Base-by-base conservation (phyloP, 2,888 invertebrate species). In the Leptura quadrifasciata region DNA sequence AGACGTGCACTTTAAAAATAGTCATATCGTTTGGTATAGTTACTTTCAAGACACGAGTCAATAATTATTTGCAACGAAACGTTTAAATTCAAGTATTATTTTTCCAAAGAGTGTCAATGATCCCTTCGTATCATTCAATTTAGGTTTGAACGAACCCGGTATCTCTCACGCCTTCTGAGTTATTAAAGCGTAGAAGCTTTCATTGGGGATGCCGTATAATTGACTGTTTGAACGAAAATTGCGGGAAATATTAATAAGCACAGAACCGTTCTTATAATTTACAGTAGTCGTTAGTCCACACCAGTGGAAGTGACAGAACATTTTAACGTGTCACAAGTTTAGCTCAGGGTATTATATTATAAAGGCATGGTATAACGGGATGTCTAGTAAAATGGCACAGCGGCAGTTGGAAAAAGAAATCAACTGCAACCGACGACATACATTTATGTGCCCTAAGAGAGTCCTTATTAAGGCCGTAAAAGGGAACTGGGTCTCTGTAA, bases 281-380 rank as follows among this genome's bases (percentile, higher is more conserved):
- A n/a, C 47, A 3, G 15, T 12, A 5, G 47, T 47, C n/a, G n/a
- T 47, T 47, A 47, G 47, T 39, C 47, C 47, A 47, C 47, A 3
- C 47, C 47, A 17, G 35, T 63, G 39, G 39, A 63, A 63, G 63
- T 63, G 63, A 63, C 63, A 63, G 63, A 8, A 20, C 17, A 15
- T 63, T 63, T 63, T 63, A 39, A 39, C 47, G 39, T 35, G 63
- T 39, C 63, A 35, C 18, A 17, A 63, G 63, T 63, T 63, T 63
- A 63, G 47, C 47, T 63, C 47, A 20, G 39, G 20, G 63, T 18
- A 12, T 63, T 63, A 63, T 63, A 35, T 31, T 31, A 31, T 39
- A 63, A 18, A 35, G 20, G 63, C 12, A 63, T 20, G 6, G 39
- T 1, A 17, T 20, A 17, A 9, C 39, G 5, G 63, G 39, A 20